phyloP scores from a whole-genome alignment of 92 coral and sea anemone genomes.

The Epizoanthus ramosus region DNA sequence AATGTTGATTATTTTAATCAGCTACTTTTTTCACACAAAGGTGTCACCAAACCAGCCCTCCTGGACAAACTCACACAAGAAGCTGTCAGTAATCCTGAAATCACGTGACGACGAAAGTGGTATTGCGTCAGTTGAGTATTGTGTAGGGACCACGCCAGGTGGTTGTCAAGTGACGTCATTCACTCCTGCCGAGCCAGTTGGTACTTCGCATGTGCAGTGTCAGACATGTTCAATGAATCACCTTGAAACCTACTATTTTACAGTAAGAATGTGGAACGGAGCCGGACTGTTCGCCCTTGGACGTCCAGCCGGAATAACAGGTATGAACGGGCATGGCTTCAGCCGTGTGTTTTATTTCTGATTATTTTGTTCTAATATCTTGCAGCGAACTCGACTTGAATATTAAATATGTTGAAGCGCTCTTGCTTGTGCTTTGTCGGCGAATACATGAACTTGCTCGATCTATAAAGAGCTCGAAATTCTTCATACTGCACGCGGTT shows the following conservation, averaged over 20 bases:
- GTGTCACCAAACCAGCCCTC: constrained; percentile 44
- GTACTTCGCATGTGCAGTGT: constrained; percentile 63
- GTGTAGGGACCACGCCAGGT: constrained; percentile 73
- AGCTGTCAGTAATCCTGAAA: constrained; percentile 63
- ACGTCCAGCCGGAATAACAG: too few relatives aligned
- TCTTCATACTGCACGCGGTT: too few relatives aligned
- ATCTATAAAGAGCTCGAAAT: too few relatives aligned
- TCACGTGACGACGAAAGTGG: constrained; percentile 78
- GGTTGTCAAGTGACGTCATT: constrained; percentile 76
- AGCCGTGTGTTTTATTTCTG: too few relatives aligned
- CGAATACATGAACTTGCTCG: too few relatives aligned
- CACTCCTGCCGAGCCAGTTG: constrained; percentile 58
- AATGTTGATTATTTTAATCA: too few relatives aligned
- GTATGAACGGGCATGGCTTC: too few relatives aligned
- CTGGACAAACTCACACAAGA: constrained; percentile 64
- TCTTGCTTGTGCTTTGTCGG: too few relatives aligned
- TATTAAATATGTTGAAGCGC: too few relatives aligned
- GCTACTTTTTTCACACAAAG: constrained; percentile 24
- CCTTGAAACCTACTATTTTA: constrained; percentile 68
- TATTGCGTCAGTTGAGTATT: constrained; percentile 73
- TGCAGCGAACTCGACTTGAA: too few relatives aligned
- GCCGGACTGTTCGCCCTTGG: constrained; percentile 72
- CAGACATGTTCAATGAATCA: constrained; percentile 66
- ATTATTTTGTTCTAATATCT: too few relatives aligned
- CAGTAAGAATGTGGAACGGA: constrained; percentile 77